Base-by-base conservation (phyloP, 30 jellyfish, hydroid and myxozoan species). In the Haliclystus octoradiatus region DNA sequence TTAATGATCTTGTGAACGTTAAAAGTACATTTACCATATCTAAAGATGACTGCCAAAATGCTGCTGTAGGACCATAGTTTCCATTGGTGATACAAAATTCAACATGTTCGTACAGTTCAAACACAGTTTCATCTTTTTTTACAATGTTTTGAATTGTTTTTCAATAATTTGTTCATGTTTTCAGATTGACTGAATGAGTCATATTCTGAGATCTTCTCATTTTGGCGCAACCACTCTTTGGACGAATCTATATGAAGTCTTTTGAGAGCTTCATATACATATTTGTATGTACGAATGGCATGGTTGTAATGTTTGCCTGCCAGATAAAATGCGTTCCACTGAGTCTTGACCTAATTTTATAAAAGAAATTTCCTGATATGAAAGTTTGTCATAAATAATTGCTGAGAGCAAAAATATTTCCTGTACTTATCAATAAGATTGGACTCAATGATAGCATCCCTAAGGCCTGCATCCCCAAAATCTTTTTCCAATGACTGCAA, bases 401-500 rank as follows among this genome's bases (percentile, higher is more conserved):
- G n/a, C n/a, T n/a, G 57, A 19, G 19, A 40, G 57, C 57, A 5
- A 40, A 40, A 40, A 5, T 40, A 7, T 31, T 2, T 3, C 23
- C 26, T 31, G 2, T 13, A 3, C 52, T 40, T 49, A 70, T 72
- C 80, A 13, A 49, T 9, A 29, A 70, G 52, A 1, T 40, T 27
- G 1, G 80, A 4, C 31, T 70, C 80, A 2, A 70, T 19, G 34
- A 70, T 70, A 32, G 27, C 14, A 63, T 74, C 84, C 22, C 78
- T 70, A 1, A 74, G 78, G 1, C 84, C 84, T 13, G 84, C 84
- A 24, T 61, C 78, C 5, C 33, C 84, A 35, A n/a, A 74, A 74
- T 64, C 78, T 4, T 47, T 74, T 74, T 24, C 84, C 84, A 34
- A 74, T 74, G 24, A 74, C 81, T 12, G 86, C 79, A 14, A 74